These are phyloP conservation scores for Empis livida DNA, from an alignment of 2,888 invertebrate genomes.

Conservation along the genomic window DNA sequence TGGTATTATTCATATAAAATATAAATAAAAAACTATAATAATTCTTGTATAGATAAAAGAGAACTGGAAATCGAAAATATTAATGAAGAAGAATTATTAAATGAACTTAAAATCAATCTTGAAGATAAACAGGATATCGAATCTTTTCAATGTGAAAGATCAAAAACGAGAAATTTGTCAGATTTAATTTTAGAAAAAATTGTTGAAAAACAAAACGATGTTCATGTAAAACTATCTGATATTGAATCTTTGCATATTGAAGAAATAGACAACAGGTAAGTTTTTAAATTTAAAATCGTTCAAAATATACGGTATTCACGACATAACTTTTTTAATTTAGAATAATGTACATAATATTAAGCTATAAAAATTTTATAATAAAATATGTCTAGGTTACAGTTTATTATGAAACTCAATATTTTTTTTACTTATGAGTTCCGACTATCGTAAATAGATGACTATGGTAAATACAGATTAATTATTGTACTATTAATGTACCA, in stretches of 20 bases:
- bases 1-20: no score
- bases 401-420: no score
- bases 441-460: no score
- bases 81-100: slow-evolving; percentile 47
- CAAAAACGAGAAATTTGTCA: slow-evolving; percentile 59
- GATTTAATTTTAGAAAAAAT: slow-evolving; percentile 89
- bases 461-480: no score
- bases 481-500: no score
- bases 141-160: slow-evolving; percentile 49
- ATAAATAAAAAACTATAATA: slow-evolving; percentile 1
- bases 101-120: slow-evolving; percentile 64
- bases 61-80: slow-evolving; percentile 33
- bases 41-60: slow-evolving; percentile 23
- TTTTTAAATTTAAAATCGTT: neutral
- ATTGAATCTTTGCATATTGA: slow-evolving; percentile 54
- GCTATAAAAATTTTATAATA: no score
- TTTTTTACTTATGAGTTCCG: no score
- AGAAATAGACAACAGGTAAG: slow-evolving; percentile 59
- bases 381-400: no score
- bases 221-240: slow-evolving; percentile 76
- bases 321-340: no score
- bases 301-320: neutral
- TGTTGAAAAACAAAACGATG: slow-evolving; percentile 82
- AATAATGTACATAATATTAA: no score
- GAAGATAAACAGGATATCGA: slow-evolving; percentile 82